Percentiles rank a stretch among this genome's conserved stretches.
These are phyloP conservation scores for Falco cherrug DNA, from an alignment of 2,797 vertebrate species.

Conservation along the genomic window DNA sequence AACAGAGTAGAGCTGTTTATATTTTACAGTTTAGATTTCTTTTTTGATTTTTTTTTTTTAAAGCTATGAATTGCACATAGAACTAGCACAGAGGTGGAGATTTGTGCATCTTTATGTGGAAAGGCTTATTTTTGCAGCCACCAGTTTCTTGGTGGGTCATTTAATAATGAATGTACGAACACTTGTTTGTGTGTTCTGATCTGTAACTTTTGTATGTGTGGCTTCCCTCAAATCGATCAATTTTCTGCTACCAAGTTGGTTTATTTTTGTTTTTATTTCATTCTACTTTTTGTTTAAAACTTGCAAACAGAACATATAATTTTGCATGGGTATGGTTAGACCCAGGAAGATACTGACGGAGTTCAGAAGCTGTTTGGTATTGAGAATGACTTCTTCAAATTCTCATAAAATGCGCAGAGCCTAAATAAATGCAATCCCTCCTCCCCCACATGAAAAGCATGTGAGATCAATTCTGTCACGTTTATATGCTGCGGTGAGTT, in stretches of 20 bases:
- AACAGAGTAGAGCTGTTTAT: neutral
- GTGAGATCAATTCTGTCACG: accelerated
- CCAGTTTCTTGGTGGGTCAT: neutral
- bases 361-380: neutral
- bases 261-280: neutral
- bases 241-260: neutral
- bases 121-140: neutral
- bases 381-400: neutral
- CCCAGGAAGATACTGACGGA: neutral
- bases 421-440: neutral
- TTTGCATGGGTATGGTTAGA: neutral
- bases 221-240: neutral
- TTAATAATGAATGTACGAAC: neutral
- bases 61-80: neutral
- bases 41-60: neutral
- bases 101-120: neutral
- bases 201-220: neutral
- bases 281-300: neutral
- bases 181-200: neutral
- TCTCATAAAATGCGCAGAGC: neutral
- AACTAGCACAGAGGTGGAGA: neutral
- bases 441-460: neutral
- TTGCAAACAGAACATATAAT: accelerated
- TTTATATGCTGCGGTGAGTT: neutral
- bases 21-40: neutral